Evolutionary conservation across 2,113 vertebrate species (phyloP).

Genomic region (Cygnus buccinator): DNA sequence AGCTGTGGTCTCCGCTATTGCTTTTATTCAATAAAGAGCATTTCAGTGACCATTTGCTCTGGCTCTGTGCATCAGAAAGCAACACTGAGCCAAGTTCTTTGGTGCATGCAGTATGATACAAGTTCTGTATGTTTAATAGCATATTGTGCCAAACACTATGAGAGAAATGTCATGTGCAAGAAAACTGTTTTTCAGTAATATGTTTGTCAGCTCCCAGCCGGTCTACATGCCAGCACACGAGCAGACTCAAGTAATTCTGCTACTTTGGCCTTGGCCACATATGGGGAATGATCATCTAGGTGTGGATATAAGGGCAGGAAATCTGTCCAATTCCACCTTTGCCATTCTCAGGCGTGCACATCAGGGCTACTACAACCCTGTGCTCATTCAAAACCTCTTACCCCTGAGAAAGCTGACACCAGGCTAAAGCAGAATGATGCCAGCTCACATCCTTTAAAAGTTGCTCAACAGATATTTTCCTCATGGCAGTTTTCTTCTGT

Average conservation of each 20-base stretch:
- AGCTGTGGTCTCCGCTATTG: neutral
- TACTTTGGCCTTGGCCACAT: neutral
- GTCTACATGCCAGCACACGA: rapidly evolving
- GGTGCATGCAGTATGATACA: neutral
- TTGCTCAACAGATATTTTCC: neutral
- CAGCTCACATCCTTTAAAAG: neutral
- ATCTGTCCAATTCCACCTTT: neutral
- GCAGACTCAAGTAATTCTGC: neutral
- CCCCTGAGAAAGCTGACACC: neutral
- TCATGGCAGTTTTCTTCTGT: neutral
- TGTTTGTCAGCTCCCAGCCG: neutral
- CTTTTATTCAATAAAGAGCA: slow-evolving; percentile 19
- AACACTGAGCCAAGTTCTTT: neutral
- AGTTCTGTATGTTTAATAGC: neutral
- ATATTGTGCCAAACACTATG: neutral
- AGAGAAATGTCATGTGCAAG: neutral
- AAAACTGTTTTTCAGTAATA: neutral
- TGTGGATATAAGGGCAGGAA: neutral
- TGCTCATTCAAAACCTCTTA: neutral
- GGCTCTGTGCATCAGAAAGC: neutral
- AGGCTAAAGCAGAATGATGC: neutral
- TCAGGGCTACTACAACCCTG: neutral
- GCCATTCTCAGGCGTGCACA: too few species aligned
- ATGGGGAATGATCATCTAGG: neutral
- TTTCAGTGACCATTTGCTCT: neutral